Percentiles rank a stretch among this genome's conserved stretches.
phyloP scores from a whole-genome alignment of 2,113 vertebrate genomes.

The Thinocorus orbignyianus region DNA sequence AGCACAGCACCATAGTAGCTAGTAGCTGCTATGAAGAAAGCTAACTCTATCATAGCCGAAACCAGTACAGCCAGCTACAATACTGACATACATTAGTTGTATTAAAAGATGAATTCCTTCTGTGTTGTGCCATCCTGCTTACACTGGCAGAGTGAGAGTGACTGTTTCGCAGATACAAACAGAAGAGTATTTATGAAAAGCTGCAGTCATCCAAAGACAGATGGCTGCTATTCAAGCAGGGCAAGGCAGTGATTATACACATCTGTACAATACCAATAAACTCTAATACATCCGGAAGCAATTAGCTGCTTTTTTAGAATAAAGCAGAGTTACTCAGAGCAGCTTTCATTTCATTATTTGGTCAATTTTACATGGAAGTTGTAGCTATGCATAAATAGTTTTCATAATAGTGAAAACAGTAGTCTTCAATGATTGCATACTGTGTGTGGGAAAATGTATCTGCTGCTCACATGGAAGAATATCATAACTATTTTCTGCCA shows the following conservation, averaged over 20 bases:
- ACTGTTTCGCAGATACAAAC: slow-evolving; percentile 15
- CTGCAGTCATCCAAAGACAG: slow-evolving; percentile 62
- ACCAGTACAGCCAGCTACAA: not conserved
- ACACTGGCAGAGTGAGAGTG: not conserved
- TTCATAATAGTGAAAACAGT: not conserved
- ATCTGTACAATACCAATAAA: slow-evolving; percentile 74
- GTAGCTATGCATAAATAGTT: not conserved
- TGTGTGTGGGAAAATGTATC: not conserved
- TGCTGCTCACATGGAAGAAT: not conserved
- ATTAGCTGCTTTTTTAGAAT: slow-evolving; percentile 63
- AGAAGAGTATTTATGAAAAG: slow-evolving; percentile 63
- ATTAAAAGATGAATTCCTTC: not conserved
- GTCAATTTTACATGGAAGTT: slow-evolving; percentile 59
- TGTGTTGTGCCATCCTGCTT: not conserved
- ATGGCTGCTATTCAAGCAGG: slow-evolving; percentile 72
- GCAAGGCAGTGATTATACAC: slow-evolving; percentile 71
- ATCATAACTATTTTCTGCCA: not conserved
- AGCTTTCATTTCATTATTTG: slow-evolving; percentile 63
- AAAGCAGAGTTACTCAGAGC: slow-evolving; percentile 38
- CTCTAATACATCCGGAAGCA: slow-evolving; percentile 54
- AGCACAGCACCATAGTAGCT: not conserved
- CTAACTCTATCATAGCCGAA: not conserved
- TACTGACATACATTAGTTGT: not conserved
- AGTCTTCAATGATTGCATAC: not conserved
- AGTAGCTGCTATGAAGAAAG: not conserved